Percentiles rank a stretch among this genome's conserved stretches.
These are phyloP conservation scores for Numenius arquata DNA, from an alignment of 2,113 vertebrate genomes.

Conservation along the genomic window DNA sequence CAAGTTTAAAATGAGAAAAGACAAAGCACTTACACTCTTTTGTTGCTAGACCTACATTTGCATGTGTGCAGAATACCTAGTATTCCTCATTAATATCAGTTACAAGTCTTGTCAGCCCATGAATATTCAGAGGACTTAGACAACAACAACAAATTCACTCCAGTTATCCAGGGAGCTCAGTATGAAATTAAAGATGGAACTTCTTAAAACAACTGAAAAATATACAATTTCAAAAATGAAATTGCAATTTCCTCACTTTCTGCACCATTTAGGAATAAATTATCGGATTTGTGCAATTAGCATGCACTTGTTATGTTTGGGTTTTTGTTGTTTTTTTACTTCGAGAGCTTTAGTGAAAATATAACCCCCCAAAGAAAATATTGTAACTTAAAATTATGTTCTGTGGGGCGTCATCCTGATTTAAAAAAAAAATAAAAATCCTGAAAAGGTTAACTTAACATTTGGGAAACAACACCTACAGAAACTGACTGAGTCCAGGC, in stretches of 20 bases:
- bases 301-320: background rate
- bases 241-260: background rate
- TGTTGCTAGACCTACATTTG: background rate
- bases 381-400: background rate
- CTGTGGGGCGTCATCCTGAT: fast-evolving
- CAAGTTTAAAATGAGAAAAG: background rate
- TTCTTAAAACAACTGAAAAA: background rate
- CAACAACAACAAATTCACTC: background rate
- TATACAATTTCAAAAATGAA: background rate
- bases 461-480: background rate
- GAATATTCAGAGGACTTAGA: background rate
- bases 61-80: background rate
- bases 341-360: background rate
- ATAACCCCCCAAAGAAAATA: background rate
- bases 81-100: background rate
- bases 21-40: background rate
- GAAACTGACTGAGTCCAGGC: background rate
- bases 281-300: background rate
- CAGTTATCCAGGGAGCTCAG: background rate
- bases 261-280: background rate
- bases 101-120: background rate
- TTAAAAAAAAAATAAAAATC: background rate
- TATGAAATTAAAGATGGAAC: background rate
- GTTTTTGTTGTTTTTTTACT: background rate
- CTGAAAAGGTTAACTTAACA: background rate